phyloP scores from a whole-genome alignment of 2,888 invertebrate species.

The Caenorhabditis sulstoni region DNA sequence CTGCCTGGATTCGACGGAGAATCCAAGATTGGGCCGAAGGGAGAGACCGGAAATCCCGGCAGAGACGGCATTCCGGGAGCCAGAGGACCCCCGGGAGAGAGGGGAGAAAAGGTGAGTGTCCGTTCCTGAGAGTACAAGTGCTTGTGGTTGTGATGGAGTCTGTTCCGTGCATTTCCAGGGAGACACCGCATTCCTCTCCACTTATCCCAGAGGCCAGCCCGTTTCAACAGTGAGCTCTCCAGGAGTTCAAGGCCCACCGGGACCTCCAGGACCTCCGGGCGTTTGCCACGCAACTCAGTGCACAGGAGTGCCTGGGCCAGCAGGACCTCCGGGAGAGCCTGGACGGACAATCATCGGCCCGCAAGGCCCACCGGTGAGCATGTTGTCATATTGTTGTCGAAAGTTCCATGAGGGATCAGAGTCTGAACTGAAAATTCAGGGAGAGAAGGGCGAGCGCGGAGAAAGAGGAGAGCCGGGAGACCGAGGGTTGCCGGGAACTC shows the following conservation, averaged over 20 bases:
- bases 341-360: conserved; percentile 59
- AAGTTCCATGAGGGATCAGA: too few species aligned
- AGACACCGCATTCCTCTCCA: conserved; percentile 51
- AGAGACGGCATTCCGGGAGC: conserved; percentile 75
- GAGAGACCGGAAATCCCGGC: conserved; percentile 75
- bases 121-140: too few species aligned
- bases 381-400: conserved; percentile 20
- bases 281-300: conserved; percentile 43
- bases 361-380: conserved; percentile 64
- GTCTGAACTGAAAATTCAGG: conserved; percentile 67
- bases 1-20: conserved; percentile 80
- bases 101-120: conserved; percentile 74
- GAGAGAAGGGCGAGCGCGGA: conserved; percentile 78
- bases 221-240: conserved; percentile 18
- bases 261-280: conserved; percentile 62
- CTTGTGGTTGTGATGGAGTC: conserved; percentile 7
- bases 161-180: conserved; percentile 48
- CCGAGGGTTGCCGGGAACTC: conserved; percentile 60
- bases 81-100: conserved; percentile 70
- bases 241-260: conserved; percentile 41
- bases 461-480: conserved; percentile 68
- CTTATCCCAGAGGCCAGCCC: conserved; percentile 29
- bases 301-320: conserved; percentile 5
- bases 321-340: conserved; percentile 51
- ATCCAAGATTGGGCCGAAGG: conserved; percentile 78